phyloP scores from a whole-genome alignment of 2,797 vertebrate genomes.

The Sciurus vulgaris region DNA sequence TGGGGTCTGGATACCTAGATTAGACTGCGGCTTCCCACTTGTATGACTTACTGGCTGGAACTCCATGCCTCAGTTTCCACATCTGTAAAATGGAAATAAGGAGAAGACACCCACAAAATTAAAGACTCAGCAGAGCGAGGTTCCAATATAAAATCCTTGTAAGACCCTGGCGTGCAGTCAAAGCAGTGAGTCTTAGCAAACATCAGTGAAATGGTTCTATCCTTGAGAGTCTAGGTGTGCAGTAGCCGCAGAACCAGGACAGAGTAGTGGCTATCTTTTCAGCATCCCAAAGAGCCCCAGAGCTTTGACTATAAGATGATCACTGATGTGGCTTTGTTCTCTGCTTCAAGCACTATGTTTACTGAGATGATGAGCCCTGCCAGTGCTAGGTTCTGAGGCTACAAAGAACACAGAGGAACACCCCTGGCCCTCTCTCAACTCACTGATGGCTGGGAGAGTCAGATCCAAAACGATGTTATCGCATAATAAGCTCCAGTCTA shows the following conservation, averaged over 20 bases:
- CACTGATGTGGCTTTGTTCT: background rate
- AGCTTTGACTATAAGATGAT: background rate
- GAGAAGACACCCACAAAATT: background rate
- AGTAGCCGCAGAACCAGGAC: background rate
- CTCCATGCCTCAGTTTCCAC: background rate
- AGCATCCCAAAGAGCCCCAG: background rate
- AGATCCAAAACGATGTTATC: background rate
- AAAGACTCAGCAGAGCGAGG: background rate
- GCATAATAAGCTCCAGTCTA: background rate
- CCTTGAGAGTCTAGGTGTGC: background rate
- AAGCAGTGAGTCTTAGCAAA: background rate
- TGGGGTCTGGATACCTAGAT: background rate
- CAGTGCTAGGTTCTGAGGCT: background rate
- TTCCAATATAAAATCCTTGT: background rate
- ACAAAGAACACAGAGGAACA: background rate
- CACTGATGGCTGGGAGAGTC: background rate
- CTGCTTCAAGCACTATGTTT: background rate
- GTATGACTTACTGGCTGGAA: background rate
- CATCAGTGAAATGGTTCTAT: background rate
- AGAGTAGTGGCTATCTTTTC: background rate
- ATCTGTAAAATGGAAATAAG: conserved; percentile 34
- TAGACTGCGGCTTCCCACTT: background rate
- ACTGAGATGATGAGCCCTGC: background rate
- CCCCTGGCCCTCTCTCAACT: background rate
- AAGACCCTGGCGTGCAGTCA: background rate